These are phyloP conservation scores for Meloidogyne hapla DNA, from an alignment of 1,140 invertebrate genomes.

Conservation along the genomic window DNA sequence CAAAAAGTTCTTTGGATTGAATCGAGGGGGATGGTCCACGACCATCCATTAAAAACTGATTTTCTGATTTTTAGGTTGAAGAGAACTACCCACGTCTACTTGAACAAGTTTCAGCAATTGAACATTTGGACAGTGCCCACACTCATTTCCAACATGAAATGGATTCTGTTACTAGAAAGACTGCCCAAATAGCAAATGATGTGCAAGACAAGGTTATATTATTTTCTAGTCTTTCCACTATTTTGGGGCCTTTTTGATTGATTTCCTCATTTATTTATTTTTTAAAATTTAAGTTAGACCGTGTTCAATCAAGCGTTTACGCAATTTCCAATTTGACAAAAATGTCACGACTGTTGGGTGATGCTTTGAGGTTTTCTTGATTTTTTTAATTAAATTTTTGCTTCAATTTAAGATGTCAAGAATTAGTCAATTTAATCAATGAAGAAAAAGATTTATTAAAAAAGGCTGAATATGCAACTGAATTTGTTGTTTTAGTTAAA, in stretches of 20 bases:
- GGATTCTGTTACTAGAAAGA: constrained; percentile 42
- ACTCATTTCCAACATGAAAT: constrained; percentile 30
- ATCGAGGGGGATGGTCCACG: no score
- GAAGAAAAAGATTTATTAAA: constrained; percentile 47
- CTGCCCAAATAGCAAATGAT: constrained; percentile 34
- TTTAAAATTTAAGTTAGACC: constrained; percentile 1
- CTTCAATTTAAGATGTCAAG: constrained; percentile 48
- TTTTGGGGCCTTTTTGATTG: not conserved
- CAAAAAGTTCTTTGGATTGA: no score
- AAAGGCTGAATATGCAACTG: constrained; percentile 41
- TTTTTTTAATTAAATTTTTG: constrained; percentile 20
- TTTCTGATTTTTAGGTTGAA: constrained; percentile 50
- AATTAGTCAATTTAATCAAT: constrained; percentile 38
- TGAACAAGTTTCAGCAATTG: constrained; percentile 60
- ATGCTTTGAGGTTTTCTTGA: constrained; percentile 35
- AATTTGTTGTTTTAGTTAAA: constrained; percentile 41
- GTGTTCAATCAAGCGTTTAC: constrained; percentile 28
- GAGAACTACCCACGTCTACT: constrained; percentile 60
- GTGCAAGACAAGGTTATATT: constrained; percentile 10
- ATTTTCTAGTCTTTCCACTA: not conserved
- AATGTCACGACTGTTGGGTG: constrained; percentile 41
- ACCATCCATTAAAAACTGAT: not conserved
- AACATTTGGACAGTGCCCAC: constrained; percentile 46
- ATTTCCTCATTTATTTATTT: not conserved
- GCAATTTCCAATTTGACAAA: constrained; percentile 37